Percentiles rank a stretch among this genome's conserved stretches.
Conservation (phyloP, 2,888 invertebrate genomes). For the Lasioglossum marginatum region DNA sequence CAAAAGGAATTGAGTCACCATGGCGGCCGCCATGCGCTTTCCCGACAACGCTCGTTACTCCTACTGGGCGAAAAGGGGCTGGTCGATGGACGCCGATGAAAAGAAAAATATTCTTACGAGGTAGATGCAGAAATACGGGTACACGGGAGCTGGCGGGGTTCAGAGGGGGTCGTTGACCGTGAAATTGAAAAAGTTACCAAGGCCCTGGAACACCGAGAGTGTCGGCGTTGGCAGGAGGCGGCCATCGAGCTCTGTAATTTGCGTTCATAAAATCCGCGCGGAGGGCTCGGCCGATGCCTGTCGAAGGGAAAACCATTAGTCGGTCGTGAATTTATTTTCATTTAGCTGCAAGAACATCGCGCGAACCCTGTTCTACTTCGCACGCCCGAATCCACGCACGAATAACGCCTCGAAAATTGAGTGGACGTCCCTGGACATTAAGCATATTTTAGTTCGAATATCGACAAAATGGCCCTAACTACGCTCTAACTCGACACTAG, state of each 20-base stretch:
- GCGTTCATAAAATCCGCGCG: slow-evolving; percentile 81
- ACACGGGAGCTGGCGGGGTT: not conserved
- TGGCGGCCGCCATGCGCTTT: not conserved
- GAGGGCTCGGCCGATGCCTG: slow-evolving; percentile 65
- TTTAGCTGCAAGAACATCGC: slow-evolving; percentile 81
- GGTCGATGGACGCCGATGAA: slow-evolving; percentile 5
- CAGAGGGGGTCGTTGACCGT: slow-evolving; percentile 59
- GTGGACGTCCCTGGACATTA: slow-evolving; percentile 45
- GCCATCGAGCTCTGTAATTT: slow-evolving; percentile 83
- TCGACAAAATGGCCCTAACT: not conserved
- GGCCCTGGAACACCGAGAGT: slow-evolving; percentile 73
- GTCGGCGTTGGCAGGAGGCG: slow-evolving; percentile 80
- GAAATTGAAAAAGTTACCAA: slow-evolving; percentile 77
- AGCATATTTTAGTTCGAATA: not conserved
- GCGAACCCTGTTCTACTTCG: slow-evolving; percentile 37
- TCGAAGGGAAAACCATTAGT: slow-evolving; percentile 75
- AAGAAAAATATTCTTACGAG: slow-evolving; percentile 7
- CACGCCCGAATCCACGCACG: slow-evolving; percentile 24
- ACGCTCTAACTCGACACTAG: not conserved
- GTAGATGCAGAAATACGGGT: slow-evolving; percentile 10
- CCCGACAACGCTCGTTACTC: not conserved
- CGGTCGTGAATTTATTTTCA: slow-evolving; percentile 82
- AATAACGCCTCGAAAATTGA: slow-evolving; percentile 41
- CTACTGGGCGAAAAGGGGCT: not conserved
- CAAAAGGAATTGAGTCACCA: slow-evolving; percentile 1